Base-by-base conservation (phyloP, 2,113 vertebrate genomes). In the Ginglymostoma cirratum region DNA sequence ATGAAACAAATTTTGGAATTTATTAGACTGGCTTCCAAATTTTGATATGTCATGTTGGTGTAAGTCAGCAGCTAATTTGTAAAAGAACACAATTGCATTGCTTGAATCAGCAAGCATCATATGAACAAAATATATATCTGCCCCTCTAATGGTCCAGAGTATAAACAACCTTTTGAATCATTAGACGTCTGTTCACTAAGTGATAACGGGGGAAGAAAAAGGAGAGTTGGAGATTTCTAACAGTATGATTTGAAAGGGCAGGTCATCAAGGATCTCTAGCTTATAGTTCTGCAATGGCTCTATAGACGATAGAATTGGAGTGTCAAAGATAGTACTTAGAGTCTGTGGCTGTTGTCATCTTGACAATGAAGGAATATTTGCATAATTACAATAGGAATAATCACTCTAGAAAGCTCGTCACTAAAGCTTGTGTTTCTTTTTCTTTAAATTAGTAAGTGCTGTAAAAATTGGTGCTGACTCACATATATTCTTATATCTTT, bases 81-180 rank as follows among this genome's bases (percentile, higher is more conserved):
- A 45, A 72, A 72, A 48, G 7, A 95, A 76, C 6, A 76, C 48
- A 95, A 72, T 95, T 72, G 24, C 24, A 48, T 66, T 66, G 89
- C 61, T 21, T 5, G 34, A 66, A 67, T 93, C 61, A 12, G 89
- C 89, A 93, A 66, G 34, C 34, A 93, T 67, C 66, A n/a, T 38
- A 67, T 66, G n/a, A 93, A 93, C 42, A 93, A 93, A 66, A 66
- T 93, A 38, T 90, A 90, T 66, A 66, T 10, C 52, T 90, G 52
- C 27, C 61, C 30, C 48, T 61, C 87, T 65, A 61, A 61, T 61
- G 27, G 87, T 65, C 61, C 52, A 90, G 27, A 61, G 52, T 30
- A 34, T 90, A 61, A 90, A 90, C 87, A 90, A 34, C 27, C 52
- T n/a, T 90, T 65, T 55, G 52, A 90, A 90, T 90, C 87, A 61